Evolutionary conservation across 2,113 vertebrate genomes (phyloP).

Genomic region (Pseudonaja textilis): DNA sequence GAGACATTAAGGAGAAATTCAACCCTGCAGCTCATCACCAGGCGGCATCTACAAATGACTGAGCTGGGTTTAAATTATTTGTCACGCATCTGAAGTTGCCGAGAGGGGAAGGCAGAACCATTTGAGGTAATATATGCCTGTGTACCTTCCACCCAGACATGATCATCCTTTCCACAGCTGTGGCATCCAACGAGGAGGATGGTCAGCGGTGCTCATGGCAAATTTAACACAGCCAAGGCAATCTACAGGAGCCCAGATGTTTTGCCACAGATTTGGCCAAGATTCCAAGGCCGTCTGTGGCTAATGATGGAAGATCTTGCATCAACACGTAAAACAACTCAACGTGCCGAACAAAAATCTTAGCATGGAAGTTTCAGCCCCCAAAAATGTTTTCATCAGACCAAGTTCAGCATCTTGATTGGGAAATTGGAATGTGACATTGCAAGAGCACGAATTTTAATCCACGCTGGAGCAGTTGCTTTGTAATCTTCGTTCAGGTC

Average conservation of each 20-base stretch:
- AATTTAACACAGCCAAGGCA: not conserved
- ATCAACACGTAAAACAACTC: not conserved
- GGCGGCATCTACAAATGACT: not conserved
- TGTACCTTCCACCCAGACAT: not conserved
- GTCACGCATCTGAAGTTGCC: not conserved
- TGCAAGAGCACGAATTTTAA: not conserved
- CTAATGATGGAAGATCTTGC: not conserved
- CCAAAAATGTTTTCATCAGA: no score
- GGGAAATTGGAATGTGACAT: slow-evolving; percentile 5
- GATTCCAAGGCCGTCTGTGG: not conserved
- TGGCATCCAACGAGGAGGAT: not conserved
- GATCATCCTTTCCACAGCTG: not conserved
- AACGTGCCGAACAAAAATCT: not conserved
- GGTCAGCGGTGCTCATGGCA: not conserved
- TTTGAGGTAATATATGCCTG: not conserved
- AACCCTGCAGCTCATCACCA: not conserved
- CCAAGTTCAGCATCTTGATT: not conserved
- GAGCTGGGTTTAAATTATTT: not conserved
- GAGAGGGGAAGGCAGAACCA: not conserved
- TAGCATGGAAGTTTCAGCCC: not conserved
- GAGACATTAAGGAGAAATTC: not conserved
- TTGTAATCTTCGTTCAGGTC: not conserved
- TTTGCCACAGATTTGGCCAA: not conserved
- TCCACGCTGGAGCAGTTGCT: not conserved
- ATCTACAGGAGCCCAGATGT: no score